phyloP scores from a whole-genome alignment of 2,113 vertebrate genomes.

The Gymnobelideus leadbeateri region DNA sequence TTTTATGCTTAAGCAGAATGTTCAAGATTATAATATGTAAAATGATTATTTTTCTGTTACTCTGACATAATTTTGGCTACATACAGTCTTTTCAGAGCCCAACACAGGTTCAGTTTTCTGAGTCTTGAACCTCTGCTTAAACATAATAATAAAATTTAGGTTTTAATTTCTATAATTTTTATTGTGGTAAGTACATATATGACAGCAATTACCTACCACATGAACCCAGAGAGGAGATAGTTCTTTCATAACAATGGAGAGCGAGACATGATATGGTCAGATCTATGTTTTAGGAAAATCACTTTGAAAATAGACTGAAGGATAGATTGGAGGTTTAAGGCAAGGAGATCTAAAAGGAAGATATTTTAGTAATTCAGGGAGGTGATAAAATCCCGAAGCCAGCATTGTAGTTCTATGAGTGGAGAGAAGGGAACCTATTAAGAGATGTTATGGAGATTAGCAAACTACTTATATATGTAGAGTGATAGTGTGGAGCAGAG shows the following conservation, averaged over 20 bases:
- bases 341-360: neutral
- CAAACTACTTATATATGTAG: neutral
- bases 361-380: neutral
- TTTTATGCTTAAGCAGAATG: neutral
- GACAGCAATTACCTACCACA: neutral
- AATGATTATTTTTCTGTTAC: neutral
- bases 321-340: neutral
- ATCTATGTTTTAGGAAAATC: neutral
- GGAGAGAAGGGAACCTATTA: neutral
- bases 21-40: neutral
- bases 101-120: neutral
- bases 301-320: neutral
- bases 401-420: neutral
- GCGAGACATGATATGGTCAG: neutral
- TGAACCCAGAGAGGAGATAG: neutral
- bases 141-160: neutral
- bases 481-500: neutral
- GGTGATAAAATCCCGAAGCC: neutral
- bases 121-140: neutral
- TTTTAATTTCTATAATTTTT: neutral
- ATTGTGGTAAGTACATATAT: neutral
- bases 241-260: neutral
- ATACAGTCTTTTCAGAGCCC: neutral
- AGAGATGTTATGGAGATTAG: neutral
- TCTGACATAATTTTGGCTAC: neutral